Base-by-base conservation (phyloP, 2,113 vertebrate species). In the Urocitellus parryii region DNA sequence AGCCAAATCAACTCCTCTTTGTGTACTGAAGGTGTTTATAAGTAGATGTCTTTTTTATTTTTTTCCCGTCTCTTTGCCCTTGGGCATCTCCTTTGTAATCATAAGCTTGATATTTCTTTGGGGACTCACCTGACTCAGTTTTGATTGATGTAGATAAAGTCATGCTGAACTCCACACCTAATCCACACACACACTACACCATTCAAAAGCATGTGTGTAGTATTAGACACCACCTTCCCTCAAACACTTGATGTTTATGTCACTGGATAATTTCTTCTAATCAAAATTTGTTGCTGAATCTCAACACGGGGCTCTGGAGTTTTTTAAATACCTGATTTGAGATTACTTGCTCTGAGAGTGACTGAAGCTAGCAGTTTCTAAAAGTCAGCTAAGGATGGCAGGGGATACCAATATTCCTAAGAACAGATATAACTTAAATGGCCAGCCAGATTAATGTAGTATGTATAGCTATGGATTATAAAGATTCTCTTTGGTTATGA, bases 401-500 rank as follows among this genome's bases (percentile, higher is more conserved):
- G 34, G 42, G 5, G 5, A 90, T 88, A 88, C 3, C 8, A 84
- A 20, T 27, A 39, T 88, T 88, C 42, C 25, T 84, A 88, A 58
- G 6, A 80, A 18, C 0, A 90, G 48, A 42, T 48, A 48, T 88
- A 32, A 85, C 17, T 95, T 18, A 94, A 58, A 81, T 58, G n/a
- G 53, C 56, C 67, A 93, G 37, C 25, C 61, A 72, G 73, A 82
- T 63, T 88, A 85, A 74, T 74, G 32, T 25, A 72, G 11, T 87
- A 58, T 37, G 74, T 70, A 68, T 53, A 91, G 16, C 22, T 48
- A 5, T 32, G 22, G 42, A 78, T 58, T 87, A 90, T 53, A 86
- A 83, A 92, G 42, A 20, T 27, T 88, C 20, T 51, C 29, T 92
- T 91, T 81, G 32, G 3, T 51, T 87, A 94, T 93, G 84, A 90